phyloP scores from a whole-genome alignment of 2,113 vertebrate species.

The Blennius ocellaris region DNA sequence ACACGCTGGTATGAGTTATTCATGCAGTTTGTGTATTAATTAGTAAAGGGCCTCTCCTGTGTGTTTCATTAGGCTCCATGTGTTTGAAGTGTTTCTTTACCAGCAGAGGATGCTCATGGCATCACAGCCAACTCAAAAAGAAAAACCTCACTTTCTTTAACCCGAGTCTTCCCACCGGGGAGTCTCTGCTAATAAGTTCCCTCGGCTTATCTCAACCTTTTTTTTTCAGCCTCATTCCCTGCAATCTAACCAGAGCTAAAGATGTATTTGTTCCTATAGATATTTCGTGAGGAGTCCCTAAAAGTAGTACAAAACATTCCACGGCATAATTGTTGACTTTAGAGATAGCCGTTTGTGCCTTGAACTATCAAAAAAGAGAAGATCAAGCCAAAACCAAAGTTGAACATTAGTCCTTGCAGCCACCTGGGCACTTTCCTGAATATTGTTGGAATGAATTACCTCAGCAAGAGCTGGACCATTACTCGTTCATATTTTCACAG shows the following conservation, averaged over 20 bases:
- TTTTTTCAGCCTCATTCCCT: conserved; percentile 59
- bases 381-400: conserved; percentile 6
- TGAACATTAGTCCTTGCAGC: background rate
- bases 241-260: conserved; percentile 36
- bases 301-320: conserved; percentile 18
- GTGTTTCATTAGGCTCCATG: conserved; percentile 50
- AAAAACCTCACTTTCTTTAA: conserved; percentile 43
- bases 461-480: conserved; percentile 32
- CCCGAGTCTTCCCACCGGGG: conserved; percentile 61
- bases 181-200: conserved; percentile 75
- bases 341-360: conserved; percentile 37
- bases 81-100: conserved; percentile 71
- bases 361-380: conserved; percentile 11
- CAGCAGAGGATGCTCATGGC: conserved; percentile 72
- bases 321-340: background rate
- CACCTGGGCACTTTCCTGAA: conserved; percentile 37
- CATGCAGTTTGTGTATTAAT: conserved; percentile 68
- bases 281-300: conserved; percentile 22
- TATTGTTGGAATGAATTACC: conserved; percentile 57
- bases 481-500: conserved; percentile 49
- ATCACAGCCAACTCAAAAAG: conserved; percentile 54
- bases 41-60: conserved; percentile 41
- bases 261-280: conserved; percentile 40
- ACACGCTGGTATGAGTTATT: conserved; percentile 56
- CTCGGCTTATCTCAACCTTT: conserved; percentile 59